Conservation (phyloP, 2,888 invertebrate genomes). For the Actias luna region DNA sequence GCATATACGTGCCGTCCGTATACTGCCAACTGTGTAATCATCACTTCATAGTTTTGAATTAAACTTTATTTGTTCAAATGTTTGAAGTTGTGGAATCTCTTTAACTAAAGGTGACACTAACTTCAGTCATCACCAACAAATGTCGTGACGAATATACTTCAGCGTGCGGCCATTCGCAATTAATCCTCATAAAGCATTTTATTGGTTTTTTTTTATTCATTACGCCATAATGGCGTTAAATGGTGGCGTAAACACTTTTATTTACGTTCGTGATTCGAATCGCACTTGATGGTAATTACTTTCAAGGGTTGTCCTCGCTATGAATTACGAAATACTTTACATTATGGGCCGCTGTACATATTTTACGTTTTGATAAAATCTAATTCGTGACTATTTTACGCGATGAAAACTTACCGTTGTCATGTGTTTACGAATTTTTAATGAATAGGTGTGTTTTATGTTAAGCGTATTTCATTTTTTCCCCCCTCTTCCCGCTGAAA, state of each 20-base stretch:
- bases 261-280: slow-evolving; percentile 69
- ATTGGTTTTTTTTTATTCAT: slow-evolving; percentile 67
- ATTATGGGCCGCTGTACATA: slow-evolving; percentile 38
- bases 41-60: too few species aligned
- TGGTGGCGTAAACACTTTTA: slow-evolving; percentile 65
- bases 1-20: too few species aligned
- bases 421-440: slow-evolving; percentile 12
- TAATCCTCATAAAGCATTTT: slow-evolving; percentile 64
- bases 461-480: slow-evolving; percentile 6
- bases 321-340: slow-evolving; percentile 26
- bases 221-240: slow-evolving; percentile 64
- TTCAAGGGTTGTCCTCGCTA: slow-evolving; percentile 26
- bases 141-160: not conserved
- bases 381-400: slow-evolving; percentile 29
- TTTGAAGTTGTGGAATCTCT: not conserved
- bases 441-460: not conserved
- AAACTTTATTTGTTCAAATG: not conserved
- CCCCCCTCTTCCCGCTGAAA: not conserved
- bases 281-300: slow-evolving; percentile 32
- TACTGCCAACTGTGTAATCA: too few species aligned
- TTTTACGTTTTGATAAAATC: slow-evolving; percentile 44
- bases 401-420: slow-evolving; percentile 13
- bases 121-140: not conserved
- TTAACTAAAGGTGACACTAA: not conserved
- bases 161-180: slow-evolving; percentile 44